These are phyloP conservation scores for Cryptophagus acutangulus DNA, from an alignment of 2,888 invertebrate genomes.

Conservation along the genomic window DNA sequence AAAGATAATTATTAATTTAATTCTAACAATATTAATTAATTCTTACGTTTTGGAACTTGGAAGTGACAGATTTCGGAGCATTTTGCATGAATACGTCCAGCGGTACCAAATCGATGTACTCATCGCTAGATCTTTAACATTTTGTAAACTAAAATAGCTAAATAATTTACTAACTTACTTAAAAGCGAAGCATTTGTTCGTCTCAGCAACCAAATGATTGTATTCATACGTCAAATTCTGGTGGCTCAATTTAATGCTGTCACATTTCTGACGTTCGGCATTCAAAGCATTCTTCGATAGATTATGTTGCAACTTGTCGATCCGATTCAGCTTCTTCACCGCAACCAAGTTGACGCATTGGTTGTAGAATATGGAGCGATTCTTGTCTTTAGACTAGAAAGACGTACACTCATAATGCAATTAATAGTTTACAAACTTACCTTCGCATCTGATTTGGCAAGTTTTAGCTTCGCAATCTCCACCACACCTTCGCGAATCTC, in stretches of 20 bases:
- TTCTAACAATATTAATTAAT: conserved; percentile 12
- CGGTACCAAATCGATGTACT: conserved; percentile 82
- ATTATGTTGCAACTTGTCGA: conserved; percentile 84
- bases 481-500: conserved; percentile 64
- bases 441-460: no score
- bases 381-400: no score
- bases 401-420: not conserved
- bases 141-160: conserved; percentile 7
- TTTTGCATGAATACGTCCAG: conserved; percentile 77
- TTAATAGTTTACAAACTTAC: no score
- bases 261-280: conserved; percentile 81
- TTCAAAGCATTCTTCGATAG: conserved; percentile 75
- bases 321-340: conserved; percentile 82
- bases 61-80: conserved; percentile 59
- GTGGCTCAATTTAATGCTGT: conserved; percentile 81
- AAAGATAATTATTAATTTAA: conserved; percentile 11
- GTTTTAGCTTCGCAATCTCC: conserved; percentile 64
- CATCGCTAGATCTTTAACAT: conserved; percentile 74
- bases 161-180: conserved; percentile 55
- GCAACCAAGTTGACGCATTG: conserved; percentile 37
- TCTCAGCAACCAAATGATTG: conserved; percentile 89
- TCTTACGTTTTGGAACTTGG: conserved; percentile 38
- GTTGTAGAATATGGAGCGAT: no score
- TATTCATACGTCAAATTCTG: conserved; percentile 94
- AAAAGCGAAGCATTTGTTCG: conserved; percentile 90